Base-by-base conservation (phyloP, 2,888 invertebrate genomes). In the Aethes cnicana region DNA sequence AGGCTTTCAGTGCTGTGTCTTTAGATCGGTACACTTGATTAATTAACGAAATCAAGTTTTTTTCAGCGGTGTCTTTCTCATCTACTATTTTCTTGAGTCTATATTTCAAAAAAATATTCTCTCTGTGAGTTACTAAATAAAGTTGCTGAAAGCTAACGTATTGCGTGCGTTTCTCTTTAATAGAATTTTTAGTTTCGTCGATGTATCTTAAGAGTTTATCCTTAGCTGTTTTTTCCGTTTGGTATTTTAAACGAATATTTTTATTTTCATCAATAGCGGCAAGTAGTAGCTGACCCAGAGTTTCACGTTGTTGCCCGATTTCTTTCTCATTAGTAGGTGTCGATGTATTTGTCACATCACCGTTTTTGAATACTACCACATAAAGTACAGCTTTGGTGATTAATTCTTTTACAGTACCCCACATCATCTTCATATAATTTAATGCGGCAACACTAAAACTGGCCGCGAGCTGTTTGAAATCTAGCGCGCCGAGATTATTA, bases 261-360 rank as follows among this genome's bases (percentile, higher is more conserved):
- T 81, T 84, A 55, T 85, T 86, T 62, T 86, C 84, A 9, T 72
- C 69, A 43, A 83, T 68, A 21, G 79, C 78, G n/a, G 77, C 62
- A 25, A 79, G 61, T 18, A 86, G 58, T 8, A 85, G 69, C 8
- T 76, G 69, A 0, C 72, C 72, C 33, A 87, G 61, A 33, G 72
- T 77, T 61, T 72, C 79, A 49, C 71, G 69, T 49, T 87, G 81
- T 47, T 79, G 75, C 3, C 59, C 65, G 3, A 81, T 57, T 55
- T 82, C 76, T 61, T 70, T 71, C 46, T 86, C 52, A 62, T 81
- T 83, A 50, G 74, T 74, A 2, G 85, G 44, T 48, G 85, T 62
- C 9, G 71, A 25, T 14, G 65, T 48, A 59, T 78, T 73, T 36
- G 74, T 46, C n/a, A n/a, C n/a, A n/a, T n/a, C n/a, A n/a, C n/a